These are phyloP conservation scores for Peucedramus taeniatus DNA, from an alignment of 2,113 vertebrate species.

Conservation along the genomic window DNA sequence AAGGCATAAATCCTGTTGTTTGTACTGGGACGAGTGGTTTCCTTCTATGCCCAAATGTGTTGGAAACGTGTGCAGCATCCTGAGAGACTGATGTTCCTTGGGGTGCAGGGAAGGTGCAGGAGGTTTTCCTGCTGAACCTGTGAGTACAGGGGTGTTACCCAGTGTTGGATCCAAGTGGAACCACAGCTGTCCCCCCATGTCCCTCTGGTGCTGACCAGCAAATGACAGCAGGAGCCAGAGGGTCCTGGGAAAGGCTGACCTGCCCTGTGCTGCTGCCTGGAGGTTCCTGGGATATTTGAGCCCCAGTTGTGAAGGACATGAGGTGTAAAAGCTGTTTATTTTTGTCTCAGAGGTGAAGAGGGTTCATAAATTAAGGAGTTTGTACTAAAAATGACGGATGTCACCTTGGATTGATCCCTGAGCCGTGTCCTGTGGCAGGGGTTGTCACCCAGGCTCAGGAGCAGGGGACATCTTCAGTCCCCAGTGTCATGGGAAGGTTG, in stretches of 20 bases:
- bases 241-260: neutral
- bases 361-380: constrained; percentile 14
- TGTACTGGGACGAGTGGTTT: neutral
- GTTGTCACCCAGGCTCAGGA: neutral
- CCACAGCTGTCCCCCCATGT: accelerated
- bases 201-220: neutral
- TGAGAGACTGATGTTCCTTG: accelerated
- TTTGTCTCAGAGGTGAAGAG: neutral
- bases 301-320: neutral
- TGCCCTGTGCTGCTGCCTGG: neutral
- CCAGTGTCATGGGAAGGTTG: neutral
- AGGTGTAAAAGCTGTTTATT: constrained; percentile 24
- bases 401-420: constrained; percentile 12
- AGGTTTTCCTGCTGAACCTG: neutral
- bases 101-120: neutral
- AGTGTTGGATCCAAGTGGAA: neutral
- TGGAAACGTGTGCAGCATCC: neutral
- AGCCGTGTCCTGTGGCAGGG: neutral
- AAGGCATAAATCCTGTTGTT: neutral
- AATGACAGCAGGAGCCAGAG: neutral
- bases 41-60: neutral
- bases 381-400: neutral
- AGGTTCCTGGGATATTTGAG: neutral
- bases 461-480: neutral
- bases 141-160: too few relatives aligned